phyloP scores from a whole-genome alignment of 2,888 invertebrate genomes.

The Ochropleura leucogaster region DNA sequence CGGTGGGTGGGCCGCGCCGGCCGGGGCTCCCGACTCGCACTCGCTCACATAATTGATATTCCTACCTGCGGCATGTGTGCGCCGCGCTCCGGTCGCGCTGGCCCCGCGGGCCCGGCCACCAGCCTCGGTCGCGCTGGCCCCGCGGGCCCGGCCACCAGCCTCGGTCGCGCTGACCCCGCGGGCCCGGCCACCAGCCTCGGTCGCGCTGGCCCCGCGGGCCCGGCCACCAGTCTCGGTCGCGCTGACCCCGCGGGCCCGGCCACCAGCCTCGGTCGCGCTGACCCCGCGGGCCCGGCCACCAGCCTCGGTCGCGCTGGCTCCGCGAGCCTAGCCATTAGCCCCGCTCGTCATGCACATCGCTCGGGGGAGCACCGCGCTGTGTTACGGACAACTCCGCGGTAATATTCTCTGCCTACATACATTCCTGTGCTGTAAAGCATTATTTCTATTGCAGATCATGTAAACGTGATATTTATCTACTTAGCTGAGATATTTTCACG shows the following conservation, averaged over 20 bases:
- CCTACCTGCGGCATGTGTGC: constrained; percentile 14
- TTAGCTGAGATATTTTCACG: neutral
- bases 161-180: neutral
- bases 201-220: neutral
- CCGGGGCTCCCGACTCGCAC: constrained; percentile 55
- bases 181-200: no score
- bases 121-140: neutral
- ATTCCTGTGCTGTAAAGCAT: constrained; percentile 17
- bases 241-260: neutral
- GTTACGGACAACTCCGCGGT: neutral
- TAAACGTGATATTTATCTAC: constrained; percentile 14
- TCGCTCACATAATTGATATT: constrained; percentile 55
- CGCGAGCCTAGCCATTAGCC: neutral
- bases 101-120: neutral
- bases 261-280: neutral
- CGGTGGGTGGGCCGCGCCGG: constrained; percentile 80
- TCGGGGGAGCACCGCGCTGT: neutral
- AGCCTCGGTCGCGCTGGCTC: neutral
- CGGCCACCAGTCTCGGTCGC: no score
- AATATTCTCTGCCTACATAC: neutral
- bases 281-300: no score
- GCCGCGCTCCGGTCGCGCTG: neutral
- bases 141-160: no score
- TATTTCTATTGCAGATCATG: neutral
- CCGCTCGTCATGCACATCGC: neutral